Conservation (phyloP, 2,888 invertebrate species). For the Noctua comes region DNA sequence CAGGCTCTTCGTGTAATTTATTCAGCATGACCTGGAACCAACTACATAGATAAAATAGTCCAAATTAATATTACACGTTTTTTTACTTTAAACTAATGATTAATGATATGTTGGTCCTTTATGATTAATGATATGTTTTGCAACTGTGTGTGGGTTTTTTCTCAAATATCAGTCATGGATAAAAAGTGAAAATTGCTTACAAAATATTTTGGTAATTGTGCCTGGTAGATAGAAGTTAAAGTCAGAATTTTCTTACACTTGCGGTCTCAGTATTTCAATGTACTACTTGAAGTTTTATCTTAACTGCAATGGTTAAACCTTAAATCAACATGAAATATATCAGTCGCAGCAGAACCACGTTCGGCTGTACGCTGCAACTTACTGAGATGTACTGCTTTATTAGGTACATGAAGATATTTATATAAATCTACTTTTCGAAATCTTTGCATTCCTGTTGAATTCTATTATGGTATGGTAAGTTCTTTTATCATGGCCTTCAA, state of each 20-base stretch:
- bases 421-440: background rate
- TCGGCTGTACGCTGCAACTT: conserved; percentile 18
- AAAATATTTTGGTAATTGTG: background rate
- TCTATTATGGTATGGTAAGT: background rate
- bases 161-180: background rate
- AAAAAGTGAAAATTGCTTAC: no score
- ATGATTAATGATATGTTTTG: background rate
- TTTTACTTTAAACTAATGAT: background rate
- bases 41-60: background rate
- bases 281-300: conserved; percentile 10
- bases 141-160: background rate
- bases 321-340: conserved; percentile 51
- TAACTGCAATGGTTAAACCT: background rate
- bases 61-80: background rate
- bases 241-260: background rate
- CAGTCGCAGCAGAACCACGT: background rate
- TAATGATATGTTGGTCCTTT: background rate
- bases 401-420: background rate
- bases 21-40: background rate
- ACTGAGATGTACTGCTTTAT: conserved; percentile 8
- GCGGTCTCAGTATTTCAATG: background rate
- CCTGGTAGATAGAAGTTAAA: background rate
- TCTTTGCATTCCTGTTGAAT: background rate
- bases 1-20: background rate
- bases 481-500: background rate